A percentile compares a stretch with the other conserved stretches of the same genome.
phyloP scores from a whole-genome alignment of 2,797 vertebrate genomes.

The Urosaurus nigricauda region DNA sequence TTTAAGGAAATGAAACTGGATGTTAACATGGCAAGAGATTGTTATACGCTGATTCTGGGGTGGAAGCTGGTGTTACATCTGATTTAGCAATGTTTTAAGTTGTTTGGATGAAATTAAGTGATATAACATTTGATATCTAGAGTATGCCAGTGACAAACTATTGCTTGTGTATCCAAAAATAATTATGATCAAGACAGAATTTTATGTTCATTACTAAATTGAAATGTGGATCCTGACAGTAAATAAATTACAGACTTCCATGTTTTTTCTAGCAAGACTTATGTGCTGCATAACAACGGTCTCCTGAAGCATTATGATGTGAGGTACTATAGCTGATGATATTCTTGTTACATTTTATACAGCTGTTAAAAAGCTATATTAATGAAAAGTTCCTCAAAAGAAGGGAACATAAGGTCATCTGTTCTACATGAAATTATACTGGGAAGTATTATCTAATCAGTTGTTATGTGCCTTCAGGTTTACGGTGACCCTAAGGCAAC shows the following conservation, averaged over 20 bases:
- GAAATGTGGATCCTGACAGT: not conserved
- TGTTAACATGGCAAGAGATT: too few relatives aligned
- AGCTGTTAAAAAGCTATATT: not conserved
- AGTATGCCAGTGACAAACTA: conserved; percentile 18
- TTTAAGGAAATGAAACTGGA: too few relatives aligned
- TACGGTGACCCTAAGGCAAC: too few relatives aligned
- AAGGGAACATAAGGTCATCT: not conserved
- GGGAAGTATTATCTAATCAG: too few relatives aligned
- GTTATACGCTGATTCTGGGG: too few relatives aligned
- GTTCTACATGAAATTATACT: not conserved
- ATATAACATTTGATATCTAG: conserved; percentile 54
- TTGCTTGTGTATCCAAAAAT: conserved; percentile 8
- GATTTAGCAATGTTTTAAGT: too few relatives aligned
- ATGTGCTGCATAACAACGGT: not conserved
- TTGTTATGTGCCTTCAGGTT: too few relatives aligned
- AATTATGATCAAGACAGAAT: conserved; percentile 32
- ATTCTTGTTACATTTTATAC: conserved; percentile 5
- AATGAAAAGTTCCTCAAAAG: not conserved
- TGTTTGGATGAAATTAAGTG: conserved; percentile 48
- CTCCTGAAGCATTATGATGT: not conserved
- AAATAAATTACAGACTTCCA: conserved; percentile 24
- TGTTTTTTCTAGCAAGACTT: not conserved
- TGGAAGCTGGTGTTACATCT: too few relatives aligned
- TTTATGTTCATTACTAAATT: conserved; percentile 37
- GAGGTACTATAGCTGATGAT: not conserved